Evolutionary conservation across 2,888 invertebrate species (phyloP).

Genomic region (Cephalotes varians): DNA sequence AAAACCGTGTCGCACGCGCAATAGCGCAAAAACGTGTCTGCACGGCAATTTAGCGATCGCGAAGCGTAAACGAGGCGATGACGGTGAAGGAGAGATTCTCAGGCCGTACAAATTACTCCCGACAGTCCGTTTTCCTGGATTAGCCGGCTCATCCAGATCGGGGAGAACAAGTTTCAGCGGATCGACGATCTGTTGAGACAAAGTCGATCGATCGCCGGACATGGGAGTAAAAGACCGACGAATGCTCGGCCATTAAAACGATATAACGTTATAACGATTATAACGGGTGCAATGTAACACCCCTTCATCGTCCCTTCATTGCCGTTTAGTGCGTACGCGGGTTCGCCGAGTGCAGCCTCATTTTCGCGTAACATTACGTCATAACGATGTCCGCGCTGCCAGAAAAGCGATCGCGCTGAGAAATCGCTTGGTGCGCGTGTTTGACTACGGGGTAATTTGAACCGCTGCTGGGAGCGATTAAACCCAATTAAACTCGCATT

Average conservation of each 20-base stretch:
- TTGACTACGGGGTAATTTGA: neutral
- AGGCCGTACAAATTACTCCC: slow-evolving; percentile 64
- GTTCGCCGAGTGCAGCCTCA: neutral
- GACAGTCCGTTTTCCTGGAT: slow-evolving; percentile 66
- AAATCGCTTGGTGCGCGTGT: neutral
- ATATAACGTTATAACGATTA: slow-evolving; percentile 23
- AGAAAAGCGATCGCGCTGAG: slow-evolving; percentile 11
- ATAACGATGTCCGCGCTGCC: slow-evolving; percentile 9
- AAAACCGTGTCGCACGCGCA: slow-evolving; percentile 19
- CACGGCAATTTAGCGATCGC: slow-evolving; percentile 10
- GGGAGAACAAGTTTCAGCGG: slow-evolving; percentile 57
- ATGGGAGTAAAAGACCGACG: neutral
- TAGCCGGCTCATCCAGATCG: slow-evolving; percentile 71
- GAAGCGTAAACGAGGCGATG: slow-evolving; percentile 24
- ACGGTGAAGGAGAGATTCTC: slow-evolving; percentile 2
- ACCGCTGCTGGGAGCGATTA: neutral
- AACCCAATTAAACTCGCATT: slow-evolving; percentile 27
- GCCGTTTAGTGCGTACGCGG: slow-evolving; percentile 11
- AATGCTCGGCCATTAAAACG: slow-evolving; percentile 18
- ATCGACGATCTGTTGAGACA: slow-evolving; percentile 54
- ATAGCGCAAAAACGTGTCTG: slow-evolving; percentile 22
- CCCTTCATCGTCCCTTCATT: neutral
- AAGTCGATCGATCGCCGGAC: neutral
- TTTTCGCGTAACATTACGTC: slow-evolving; percentile 8
- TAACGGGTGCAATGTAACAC: slow-evolving; percentile 36